Evolutionary conservation across 1,140 invertebrate genomes (phyloP).

Genomic region (Sarcophaga bullata): DNA sequence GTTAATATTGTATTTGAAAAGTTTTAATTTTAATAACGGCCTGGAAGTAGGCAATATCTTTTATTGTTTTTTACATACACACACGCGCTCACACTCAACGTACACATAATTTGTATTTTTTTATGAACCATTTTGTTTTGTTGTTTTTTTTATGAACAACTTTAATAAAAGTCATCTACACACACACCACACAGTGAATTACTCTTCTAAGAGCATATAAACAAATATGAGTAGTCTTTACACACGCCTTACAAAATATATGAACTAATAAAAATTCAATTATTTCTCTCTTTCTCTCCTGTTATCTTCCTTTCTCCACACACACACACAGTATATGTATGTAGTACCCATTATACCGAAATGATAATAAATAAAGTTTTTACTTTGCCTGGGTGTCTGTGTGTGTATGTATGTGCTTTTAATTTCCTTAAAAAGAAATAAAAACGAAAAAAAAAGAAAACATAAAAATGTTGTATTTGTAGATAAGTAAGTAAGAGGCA

Average conservation of each 20-base stretch:
- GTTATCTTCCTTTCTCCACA: background rate
- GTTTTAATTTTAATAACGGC: too few species aligned
- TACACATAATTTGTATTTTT: too few species aligned
- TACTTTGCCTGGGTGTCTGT: background rate
- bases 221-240: background rate
- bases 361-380: slow-evolving; percentile 16
- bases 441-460: too few species aligned
- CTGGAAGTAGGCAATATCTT: too few species aligned
- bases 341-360: background rate
- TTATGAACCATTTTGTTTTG: background rate
- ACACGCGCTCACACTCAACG: too few species aligned
- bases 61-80: too few species aligned
- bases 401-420: too few species aligned
- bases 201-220: background rate
- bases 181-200: background rate
- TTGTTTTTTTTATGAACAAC: background rate
- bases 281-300: background rate
- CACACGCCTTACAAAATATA: background rate
- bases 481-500: background rate
- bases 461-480: too few species aligned
- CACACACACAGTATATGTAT: background rate
- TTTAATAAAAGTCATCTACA: background rate
- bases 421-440: too few species aligned
- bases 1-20: too few species aligned
- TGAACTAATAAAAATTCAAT: slow-evolving; percentile 12